These are phyloP conservation scores for Turnix velox DNA, from an alignment of 2,113 vertebrate genomes.

Conservation along the genomic window DNA sequence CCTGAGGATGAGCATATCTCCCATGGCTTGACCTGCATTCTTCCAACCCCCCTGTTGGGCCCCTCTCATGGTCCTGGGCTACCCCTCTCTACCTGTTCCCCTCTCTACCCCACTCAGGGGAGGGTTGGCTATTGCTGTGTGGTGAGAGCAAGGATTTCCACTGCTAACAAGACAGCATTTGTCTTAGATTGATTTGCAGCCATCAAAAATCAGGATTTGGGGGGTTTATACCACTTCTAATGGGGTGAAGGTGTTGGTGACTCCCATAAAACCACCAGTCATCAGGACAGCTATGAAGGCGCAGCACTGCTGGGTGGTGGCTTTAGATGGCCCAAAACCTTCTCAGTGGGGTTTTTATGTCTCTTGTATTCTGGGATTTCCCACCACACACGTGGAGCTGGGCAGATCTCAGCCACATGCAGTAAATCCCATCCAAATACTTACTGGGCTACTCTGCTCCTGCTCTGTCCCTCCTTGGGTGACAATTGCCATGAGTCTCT, in stretches of 20 bases:
- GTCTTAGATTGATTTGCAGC: neutral
- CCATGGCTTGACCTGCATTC: fast-evolving
- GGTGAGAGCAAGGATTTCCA: neutral
- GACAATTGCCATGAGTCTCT: neutral
- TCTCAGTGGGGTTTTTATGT: neutral
- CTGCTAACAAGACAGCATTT: neutral
- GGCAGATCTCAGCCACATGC: fast-evolving
- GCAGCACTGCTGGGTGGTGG: neutral
- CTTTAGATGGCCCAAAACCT: neutral
- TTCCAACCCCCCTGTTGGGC: too few species aligned
- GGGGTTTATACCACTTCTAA: neutral
- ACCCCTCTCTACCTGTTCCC: fast-evolving
- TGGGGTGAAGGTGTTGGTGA: neutral
- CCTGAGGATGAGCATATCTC: fast-evolving
- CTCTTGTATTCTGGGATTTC: neutral
- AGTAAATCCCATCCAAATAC: neutral
- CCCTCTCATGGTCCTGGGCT: fast-evolving
- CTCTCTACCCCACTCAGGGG: neutral
- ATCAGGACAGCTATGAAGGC: fast-evolving
- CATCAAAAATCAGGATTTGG: neutral
- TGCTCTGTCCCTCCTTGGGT: neutral
- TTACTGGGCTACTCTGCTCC: neutral
- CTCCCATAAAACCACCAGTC: neutral
- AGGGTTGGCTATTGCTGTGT: neutral
- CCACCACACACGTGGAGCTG: neutral